Evolutionary conservation across 1,140 invertebrate species (phyloP), one percentile per base, ranked within the genome.

Genomic region (Drosophila funebris): DNA sequence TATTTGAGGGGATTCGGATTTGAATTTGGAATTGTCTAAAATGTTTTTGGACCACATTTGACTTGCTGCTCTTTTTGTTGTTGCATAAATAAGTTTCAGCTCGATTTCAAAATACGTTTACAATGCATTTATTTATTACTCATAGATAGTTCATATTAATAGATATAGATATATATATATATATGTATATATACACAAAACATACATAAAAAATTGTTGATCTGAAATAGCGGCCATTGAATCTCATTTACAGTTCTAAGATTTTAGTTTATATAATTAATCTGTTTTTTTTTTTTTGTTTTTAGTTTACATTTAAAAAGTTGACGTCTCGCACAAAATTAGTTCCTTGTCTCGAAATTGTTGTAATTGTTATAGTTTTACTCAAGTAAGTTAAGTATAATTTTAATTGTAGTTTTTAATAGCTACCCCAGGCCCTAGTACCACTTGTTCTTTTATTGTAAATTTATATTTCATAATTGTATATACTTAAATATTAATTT

Each of bases 91-190:
- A 63, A 78, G 20, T 61, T 56, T 66, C 44, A 56, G 52, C 11
- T 36, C 24, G 9, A 27, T 60, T 64, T 43, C 18, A n/a, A 61
- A 48, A 63, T 76, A 85, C 62, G 81, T 76, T 85, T 85, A 77
- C 73, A 85, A 85, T 85, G 81, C 77, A 80, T 85, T 85, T 85
- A 85, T 85, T 85, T 82, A 85, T 85, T 84, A 84, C 68, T 85
- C 76, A 72, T 80, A 73, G 70, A 82, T 73, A 73, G 57, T 68
- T 76, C 9, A 69, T 76, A 84, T 75, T 76, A 71, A 78, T 66
- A 66, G 53, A 67, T 72, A 71, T 52, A 63, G 54, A 78, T 63
- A 46, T 77, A 77, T 77, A 58, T 73, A 43, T 58, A n/a, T n/a
- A 77, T 62, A 64, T 74, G 22, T 70, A 64, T 84, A 85, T 84